phyloP scores from a whole-genome alignment of 2,888 invertebrate species.

The Oscheius sp. region DNA sequence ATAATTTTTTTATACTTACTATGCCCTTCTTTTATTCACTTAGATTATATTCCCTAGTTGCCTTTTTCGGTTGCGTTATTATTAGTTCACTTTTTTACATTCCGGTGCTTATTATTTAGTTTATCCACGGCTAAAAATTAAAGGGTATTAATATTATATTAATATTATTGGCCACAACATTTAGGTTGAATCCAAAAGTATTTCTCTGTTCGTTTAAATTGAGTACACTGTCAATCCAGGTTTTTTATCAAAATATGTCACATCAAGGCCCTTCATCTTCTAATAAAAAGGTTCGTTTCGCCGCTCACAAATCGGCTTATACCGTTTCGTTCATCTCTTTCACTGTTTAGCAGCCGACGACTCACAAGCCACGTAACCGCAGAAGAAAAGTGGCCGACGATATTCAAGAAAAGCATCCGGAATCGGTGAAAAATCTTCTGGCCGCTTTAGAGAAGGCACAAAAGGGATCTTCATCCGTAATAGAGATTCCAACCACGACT shows the following conservation, averaged over 20 bases:
- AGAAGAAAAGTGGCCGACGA: constrained; percentile 18
- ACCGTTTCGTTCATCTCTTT: too few relatives aligned
- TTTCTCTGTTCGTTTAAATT: background rate
- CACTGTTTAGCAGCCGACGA: too few relatives aligned
- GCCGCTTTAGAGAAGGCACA: constrained; percentile 25
- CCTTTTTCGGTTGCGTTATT: too few relatives aligned
- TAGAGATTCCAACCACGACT: background rate
- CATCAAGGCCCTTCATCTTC: background rate
- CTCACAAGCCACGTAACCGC: background rate
- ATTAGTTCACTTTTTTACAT: too few relatives aligned
- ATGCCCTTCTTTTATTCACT: too few relatives aligned
- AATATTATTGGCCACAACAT: too few relatives aligned
- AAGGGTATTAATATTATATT: too few relatives aligned
- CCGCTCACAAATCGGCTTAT: background rate
- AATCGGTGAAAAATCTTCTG: constrained; percentile 11
- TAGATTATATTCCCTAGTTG: too few relatives aligned
- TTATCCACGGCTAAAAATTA: too few relatives aligned
- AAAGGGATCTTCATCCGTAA: background rate
- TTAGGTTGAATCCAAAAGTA: too few relatives aligned
- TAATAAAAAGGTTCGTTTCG: background rate
- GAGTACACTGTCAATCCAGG: background rate
- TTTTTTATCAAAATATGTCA: background rate
- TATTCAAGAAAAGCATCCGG: constrained; percentile 10
- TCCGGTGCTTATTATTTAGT: too few relatives aligned
- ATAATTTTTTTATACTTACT: too few relatives aligned